phyloP scores from a whole-genome alignment of 2,888 invertebrate species.

The Stenchaetothrips biformis region DNA sequence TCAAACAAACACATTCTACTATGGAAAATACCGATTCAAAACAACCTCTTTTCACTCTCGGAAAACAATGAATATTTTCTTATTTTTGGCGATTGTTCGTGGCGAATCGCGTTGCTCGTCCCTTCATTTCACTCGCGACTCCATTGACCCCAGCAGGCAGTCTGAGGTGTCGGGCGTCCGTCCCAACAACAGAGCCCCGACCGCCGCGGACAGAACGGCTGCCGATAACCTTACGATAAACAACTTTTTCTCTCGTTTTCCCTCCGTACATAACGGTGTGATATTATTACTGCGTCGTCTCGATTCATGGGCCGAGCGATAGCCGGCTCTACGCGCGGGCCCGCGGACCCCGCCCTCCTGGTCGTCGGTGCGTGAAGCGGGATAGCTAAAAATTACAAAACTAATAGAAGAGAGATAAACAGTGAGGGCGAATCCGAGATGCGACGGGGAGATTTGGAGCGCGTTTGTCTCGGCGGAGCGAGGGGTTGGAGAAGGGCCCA shows the following conservation, averaged over 20 bases:
- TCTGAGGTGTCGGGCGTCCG: not conserved
- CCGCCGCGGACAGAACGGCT: not conserved
- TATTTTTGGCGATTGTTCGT: not conserved
- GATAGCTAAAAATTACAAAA: too few species aligned
- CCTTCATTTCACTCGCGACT: not conserved
- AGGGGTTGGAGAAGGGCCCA: too few species aligned
- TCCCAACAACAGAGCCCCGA: not conserved
- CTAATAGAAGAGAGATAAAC: too few species aligned
- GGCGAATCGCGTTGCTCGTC: not conserved
- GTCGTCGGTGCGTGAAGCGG: too few species aligned
- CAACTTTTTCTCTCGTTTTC: not conserved
- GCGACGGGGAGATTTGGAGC: too few species aligned
- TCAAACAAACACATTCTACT: not conserved
- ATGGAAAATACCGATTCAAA: too few species aligned
- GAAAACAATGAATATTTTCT: not conserved
- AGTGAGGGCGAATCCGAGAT: too few species aligned
- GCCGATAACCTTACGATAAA: not conserved
- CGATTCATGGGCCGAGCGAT: too few species aligned
- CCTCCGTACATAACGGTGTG: not conserved
- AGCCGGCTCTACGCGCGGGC: too few species aligned
- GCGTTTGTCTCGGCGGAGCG: too few species aligned
- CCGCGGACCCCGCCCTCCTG: too few species aligned
- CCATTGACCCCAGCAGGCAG: not conserved
- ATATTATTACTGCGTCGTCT: too few species aligned
- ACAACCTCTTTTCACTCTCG: not conserved